phyloP scores from a whole-genome alignment of 2,113 vertebrate species.

The Labeo rohita region DNA sequence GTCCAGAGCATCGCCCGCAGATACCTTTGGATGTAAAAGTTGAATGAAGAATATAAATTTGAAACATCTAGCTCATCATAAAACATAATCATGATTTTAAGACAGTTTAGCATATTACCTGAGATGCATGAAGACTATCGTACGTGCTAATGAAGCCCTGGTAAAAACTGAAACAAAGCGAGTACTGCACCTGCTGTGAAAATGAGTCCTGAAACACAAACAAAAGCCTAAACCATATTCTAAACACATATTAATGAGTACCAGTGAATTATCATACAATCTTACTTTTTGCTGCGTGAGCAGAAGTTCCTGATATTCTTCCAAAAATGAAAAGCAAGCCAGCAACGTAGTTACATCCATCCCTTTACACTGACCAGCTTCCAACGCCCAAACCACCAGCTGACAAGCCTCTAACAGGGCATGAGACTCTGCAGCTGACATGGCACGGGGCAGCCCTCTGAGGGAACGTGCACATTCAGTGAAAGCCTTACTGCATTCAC shows the following conservation, averaged over 20 bases:
- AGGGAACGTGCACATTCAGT: conserved; percentile 69
- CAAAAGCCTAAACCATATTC: neutral
- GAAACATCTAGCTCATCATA: neutral
- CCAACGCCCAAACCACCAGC: conserved; percentile 74
- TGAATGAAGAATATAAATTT: neutral
- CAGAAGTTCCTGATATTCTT: conserved; percentile 73
- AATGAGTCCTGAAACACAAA: conserved; percentile 56
- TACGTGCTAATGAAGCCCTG: conserved; percentile 76
- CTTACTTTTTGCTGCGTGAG: conserved; percentile 67
- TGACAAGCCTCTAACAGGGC: conserved; percentile 78
- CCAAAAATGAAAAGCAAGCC: conserved; percentile 76
- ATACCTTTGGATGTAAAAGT: conserved; percentile 60
- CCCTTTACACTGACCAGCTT: conserved; percentile 58
- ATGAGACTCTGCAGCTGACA: conserved; percentile 60
- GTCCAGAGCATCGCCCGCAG: conserved; percentile 64
- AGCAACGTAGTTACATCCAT: conserved; percentile 65
- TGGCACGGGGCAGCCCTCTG: conserved; percentile 59
- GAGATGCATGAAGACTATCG: conserved; percentile 76
- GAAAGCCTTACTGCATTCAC: conserved; percentile 54
- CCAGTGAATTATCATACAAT: neutral
- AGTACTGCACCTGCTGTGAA: conserved; percentile 72
- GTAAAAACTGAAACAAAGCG: conserved; percentile 79
- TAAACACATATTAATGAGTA: neutral
- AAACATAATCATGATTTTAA: neutral
- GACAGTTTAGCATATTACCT: conserved; percentile 73